Evolutionary conservation across 1,140 invertebrate species (phyloP).

Genomic region (Diplogasteroides magnus): DNA sequence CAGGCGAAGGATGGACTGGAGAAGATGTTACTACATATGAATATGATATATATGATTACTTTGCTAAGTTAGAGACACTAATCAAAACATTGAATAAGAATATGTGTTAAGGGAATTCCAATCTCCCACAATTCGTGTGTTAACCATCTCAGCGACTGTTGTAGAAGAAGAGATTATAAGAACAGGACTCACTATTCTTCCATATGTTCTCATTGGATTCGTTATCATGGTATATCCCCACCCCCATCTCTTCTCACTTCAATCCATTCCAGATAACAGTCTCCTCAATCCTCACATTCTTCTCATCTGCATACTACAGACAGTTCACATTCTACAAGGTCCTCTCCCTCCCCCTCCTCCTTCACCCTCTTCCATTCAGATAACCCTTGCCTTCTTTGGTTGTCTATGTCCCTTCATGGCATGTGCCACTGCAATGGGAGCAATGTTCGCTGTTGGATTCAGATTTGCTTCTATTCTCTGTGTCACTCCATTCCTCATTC

Average conservation of each 20-base stretch:
- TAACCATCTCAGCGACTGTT: constrained; percentile 30
- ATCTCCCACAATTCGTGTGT: constrained; percentile 19
- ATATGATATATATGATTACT: constrained; percentile 35
- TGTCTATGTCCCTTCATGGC: constrained; percentile 40
- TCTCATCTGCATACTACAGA: constrained; percentile 7
- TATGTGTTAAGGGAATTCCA: constrained; percentile 26
- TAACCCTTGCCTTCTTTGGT: constrained; percentile 35
- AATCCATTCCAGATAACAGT: not conserved
- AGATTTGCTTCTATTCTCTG: constrained; percentile 35
- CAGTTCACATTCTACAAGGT: constrained; percentile 7
- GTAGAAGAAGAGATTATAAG: constrained; percentile 39
- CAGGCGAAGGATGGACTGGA: constrained; percentile 26
- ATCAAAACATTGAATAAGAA: not conserved
- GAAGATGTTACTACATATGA: constrained; percentile 33
- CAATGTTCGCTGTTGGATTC: constrained; percentile 32
- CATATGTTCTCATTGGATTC: constrained; percentile 38
- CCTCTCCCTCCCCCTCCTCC: not conserved
- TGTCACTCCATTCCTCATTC: constrained; percentile 38
- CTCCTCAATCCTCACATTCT: not conserved
- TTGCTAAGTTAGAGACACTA: constrained; percentile 22
- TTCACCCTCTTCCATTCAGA: constrained; percentile 18
- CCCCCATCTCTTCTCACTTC: not conserved
- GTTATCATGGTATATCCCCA: constrained; percentile 34
- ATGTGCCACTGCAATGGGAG: constrained; percentile 36
- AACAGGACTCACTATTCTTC: constrained; percentile 36